Evolutionary conservation across 1,140 invertebrate genomes (phyloP).

Genomic region (Holotrichia oblita): DNA sequence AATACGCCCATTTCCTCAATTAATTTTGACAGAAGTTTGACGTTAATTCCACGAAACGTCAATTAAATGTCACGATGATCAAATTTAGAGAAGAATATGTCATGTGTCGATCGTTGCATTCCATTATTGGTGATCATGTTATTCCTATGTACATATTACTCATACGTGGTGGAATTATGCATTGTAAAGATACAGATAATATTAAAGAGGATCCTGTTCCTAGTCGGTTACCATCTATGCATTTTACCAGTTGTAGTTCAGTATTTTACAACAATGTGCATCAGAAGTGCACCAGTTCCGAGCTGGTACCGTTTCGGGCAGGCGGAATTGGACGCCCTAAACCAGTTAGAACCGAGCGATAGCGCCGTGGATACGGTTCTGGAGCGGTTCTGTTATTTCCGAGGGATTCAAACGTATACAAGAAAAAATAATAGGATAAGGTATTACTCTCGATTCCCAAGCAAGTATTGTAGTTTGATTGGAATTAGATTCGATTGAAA

Average conservation of each 20-base stretch:
- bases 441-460: neutral
- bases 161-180: slow-evolving; percentile 35
- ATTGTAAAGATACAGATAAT: neutral
- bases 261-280: slow-evolving; percentile 24
- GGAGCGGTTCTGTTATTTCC: slow-evolving; percentile 16
- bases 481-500: neutral
- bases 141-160: slow-evolving; percentile 27
- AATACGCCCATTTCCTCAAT: no score
- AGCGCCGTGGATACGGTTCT: neutral
- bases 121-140: neutral
- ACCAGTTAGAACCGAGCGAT: neutral
- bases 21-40: neutral
- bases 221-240: slow-evolving; percentile 15
- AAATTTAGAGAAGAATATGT: slow-evolving; percentile 9
- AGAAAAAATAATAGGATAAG: slow-evolving; percentile 30
- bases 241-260: neutral
- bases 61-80: neutral
- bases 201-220: neutral
- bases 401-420: slow-evolving; percentile 31
- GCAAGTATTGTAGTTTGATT: neutral
- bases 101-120: neutral
- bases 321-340: neutral
- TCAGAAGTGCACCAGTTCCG: neutral
- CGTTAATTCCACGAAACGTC: neutral
- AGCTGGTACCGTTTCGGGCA: neutral